phyloP scores from a whole-genome alignment of 2,797 vertebrate species.

The Psittacula derbiana region DNA sequence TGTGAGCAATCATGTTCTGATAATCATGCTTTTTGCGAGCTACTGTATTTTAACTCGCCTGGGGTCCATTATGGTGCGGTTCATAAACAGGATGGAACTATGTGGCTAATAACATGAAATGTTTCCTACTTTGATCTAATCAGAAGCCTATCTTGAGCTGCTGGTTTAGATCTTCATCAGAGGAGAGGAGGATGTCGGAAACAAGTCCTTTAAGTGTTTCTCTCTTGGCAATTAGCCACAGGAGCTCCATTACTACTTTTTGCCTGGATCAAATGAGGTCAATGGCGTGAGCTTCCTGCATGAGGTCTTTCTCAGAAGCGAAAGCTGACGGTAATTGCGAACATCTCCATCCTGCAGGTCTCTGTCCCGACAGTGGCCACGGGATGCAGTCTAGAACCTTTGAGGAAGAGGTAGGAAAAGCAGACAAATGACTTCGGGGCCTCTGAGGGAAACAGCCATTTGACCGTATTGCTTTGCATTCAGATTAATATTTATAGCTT shows the following conservation, averaged over 20 bases:
- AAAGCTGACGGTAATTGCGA: background rate
- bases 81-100: conserved; percentile 68
- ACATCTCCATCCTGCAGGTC: background rate
- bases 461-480: background rate
- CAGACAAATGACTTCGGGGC: accelerated
- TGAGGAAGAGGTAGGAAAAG: background rate
- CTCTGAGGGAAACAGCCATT: background rate
- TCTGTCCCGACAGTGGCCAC: background rate
- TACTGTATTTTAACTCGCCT: conserved; percentile 57
- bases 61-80: conserved; percentile 61
- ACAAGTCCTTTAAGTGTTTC: conserved; percentile 68
- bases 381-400: background rate
- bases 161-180: conserved; percentile 72
- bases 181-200: conserved; percentile 69
- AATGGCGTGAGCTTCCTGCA: conserved; percentile 10
- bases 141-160: conserved; percentile 66
- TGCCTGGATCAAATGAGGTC: conserved; percentile 52
- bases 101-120: conserved; percentile 70
- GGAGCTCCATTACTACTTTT: conserved; percentile 53
- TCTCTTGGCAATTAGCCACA: conserved; percentile 66
- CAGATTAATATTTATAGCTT: background rate
- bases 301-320: background rate
- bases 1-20: background rate
- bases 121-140: conserved; percentile 74
- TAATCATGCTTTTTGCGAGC: background rate